Conservation (phyloP, 2,888 invertebrate genomes). For the Anticlea derivata region DNA sequence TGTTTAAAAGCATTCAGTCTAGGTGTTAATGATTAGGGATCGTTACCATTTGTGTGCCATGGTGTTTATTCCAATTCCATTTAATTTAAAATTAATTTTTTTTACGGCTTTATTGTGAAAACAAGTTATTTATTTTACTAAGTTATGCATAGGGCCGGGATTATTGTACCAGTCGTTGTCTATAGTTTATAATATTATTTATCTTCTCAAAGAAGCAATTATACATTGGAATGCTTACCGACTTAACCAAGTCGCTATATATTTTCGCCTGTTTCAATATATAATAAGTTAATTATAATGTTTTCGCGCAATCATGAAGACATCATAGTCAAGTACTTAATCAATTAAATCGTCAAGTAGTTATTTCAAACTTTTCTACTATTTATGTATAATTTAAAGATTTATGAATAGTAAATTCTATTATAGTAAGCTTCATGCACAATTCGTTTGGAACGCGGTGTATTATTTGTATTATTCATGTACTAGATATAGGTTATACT, state of each 20-base stretch:
- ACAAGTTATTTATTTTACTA: background rate
- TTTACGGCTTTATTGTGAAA: background rate
- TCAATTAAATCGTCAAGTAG: conserved; percentile 40
- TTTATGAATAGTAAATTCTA: conserved; percentile 37
- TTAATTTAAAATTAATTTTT: background rate
- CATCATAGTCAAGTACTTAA: conserved; percentile 1
- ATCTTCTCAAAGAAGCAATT: conserved; percentile 2
- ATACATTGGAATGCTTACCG: background rate
- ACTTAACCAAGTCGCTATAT: background rate
- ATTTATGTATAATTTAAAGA: conserved; percentile 39
- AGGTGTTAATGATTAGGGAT: conserved; percentile 22
- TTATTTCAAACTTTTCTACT: conserved; percentile 42
- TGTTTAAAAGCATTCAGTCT: conserved; percentile 21
- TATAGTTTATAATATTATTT: background rate
- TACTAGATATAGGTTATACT: conserved; percentile 56
- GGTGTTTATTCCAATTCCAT: conserved; percentile 1
- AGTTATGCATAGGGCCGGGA: background rate
- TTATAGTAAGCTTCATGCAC: conserved; percentile 55
- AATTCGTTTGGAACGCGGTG: conserved; percentile 51
- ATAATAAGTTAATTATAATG: background rate
- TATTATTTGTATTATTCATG: conserved; percentile 50
- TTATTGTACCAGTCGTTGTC: background rate
- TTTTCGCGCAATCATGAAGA: background rate
- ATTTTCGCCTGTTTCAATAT: background rate
- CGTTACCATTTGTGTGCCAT: conserved; percentile 23